Evolutionary conservation across 2,113 vertebrate genomes (phyloP), one percentile per base, ranked within the genome.

Genomic region (Otocyon megalotis): DNA sequence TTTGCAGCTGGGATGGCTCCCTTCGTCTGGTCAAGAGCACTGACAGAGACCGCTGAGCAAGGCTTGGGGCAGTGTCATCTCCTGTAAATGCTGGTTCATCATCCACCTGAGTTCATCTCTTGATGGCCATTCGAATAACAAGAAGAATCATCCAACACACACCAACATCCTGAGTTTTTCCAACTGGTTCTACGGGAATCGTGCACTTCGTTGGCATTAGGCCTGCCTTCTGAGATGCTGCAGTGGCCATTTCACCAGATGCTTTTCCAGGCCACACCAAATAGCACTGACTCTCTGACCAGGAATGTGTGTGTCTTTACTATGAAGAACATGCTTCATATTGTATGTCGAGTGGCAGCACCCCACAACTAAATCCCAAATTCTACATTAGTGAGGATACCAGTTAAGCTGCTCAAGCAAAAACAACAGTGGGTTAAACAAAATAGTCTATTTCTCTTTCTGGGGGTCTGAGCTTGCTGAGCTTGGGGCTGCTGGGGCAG

Each of bases 401-500:
- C 20, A 69, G n/a, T 62, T 92, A 28, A 79, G 58, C 32, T 65
- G 1, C 30, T 96, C 30, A 35, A 89, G 26, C 17, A 84, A 86
- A 58, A 85, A 54, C n/a, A 65, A 71, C 20, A 65, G 16, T 48
- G 19, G 19, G 30, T 62, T 88, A 84, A 79, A 90, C 10, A 90
- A 92, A 86, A 60, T 3, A 5, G 19, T 10, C 48, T 56, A 0
- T 15, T 37, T 48, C 65, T 82, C 26, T 76, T 80, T 89, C 28
- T 30, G 22, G 19, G 12, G 14, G 13, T 62, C 43, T 81, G 24
- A n/a, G 15, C 15, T 16, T 50, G 17, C 17, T 5, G 0, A 30
- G 32, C 5, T 56, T 3, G 12, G 3, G 5, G 28, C 5, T 71
- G 20, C 13, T 67, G 2, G 1, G 32, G 50, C 28, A 26, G 3